Percentiles rank a stretch among this genome's conserved stretches.
phyloP scores from a whole-genome alignment of 1,140 invertebrate genomes.

The Aphis craccivora region DNA sequence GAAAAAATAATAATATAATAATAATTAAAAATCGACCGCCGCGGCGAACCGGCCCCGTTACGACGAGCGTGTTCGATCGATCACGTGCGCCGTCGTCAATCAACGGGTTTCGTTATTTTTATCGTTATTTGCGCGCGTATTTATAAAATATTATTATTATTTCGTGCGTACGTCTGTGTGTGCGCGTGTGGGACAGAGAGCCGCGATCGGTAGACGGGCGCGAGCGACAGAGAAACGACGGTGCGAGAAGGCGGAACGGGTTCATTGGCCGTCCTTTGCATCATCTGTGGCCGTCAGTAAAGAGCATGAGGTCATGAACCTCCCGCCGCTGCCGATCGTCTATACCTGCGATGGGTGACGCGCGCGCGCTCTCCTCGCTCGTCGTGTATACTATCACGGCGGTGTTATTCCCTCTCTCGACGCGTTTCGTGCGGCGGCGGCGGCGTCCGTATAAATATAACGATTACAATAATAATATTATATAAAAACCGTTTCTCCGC shows the following conservation, averaged over 20 bases:
- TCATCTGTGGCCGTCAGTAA: conserved; percentile 58
- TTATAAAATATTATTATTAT: background rate
- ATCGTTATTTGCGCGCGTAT: background rate
- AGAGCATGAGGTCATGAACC: conserved; percentile 58
- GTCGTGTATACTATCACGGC: background rate
- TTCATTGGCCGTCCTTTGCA: conserved; percentile 58
- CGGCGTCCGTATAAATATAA: background rate
- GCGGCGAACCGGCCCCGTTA: background rate
- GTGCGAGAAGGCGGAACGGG: background rate
- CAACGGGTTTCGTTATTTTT: conserved; percentile 24
- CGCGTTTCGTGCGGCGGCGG: background rate
- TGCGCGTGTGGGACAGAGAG: background rate
- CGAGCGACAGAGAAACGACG: background rate
- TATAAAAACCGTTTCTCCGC: background rate
- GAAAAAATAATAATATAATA: background rate
- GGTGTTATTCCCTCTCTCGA: background rate
- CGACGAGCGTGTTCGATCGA: background rate
- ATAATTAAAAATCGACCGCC: background rate
- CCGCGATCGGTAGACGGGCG: background rate
- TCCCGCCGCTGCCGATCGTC: conserved; percentile 27
- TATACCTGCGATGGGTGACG: conserved; percentile 54
- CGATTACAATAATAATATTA: background rate
- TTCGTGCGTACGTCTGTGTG: background rate
- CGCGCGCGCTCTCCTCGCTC: conserved; percentile 30
- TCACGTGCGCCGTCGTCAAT: background rate